A percentile compares a stretch with the other conserved stretches of the same genome.
These are phyloP conservation scores for Anoncus sp. DNA, from an alignment of 2,888 invertebrate genomes.

Conservation along the genomic window DNA sequence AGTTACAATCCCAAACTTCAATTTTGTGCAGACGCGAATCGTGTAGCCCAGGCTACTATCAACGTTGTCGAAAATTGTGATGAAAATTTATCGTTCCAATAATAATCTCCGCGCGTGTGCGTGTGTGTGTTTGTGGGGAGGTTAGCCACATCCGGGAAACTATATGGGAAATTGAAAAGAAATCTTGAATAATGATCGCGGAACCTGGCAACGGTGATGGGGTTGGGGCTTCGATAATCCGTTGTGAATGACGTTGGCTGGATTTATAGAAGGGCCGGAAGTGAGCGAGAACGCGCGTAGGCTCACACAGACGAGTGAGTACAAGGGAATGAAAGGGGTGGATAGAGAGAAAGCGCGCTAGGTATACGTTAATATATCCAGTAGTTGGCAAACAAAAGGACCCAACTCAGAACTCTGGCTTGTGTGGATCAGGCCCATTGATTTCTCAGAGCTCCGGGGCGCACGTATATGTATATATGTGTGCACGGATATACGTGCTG, in stretches of 20 bases:
- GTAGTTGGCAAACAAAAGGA: background rate
- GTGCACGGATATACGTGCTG: slow-evolving; percentile 15
- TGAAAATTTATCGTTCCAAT: slow-evolving; percentile 31
- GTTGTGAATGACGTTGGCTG: slow-evolving; percentile 61
- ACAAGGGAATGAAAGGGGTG: slow-evolving; percentile 16
- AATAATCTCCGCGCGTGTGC: slow-evolving; percentile 4
- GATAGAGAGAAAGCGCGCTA: slow-evolving; percentile 15
- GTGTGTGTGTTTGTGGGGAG: too few species aligned
- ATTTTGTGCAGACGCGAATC: background rate
- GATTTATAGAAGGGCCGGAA: slow-evolving; percentile 56
- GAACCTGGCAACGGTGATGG: too few species aligned
- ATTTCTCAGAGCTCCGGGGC: background rate
- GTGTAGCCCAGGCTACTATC: background rate
- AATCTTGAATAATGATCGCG: slow-evolving; percentile 64
- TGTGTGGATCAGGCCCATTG: slow-evolving; percentile 2
- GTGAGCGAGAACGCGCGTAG: slow-evolving; percentile 22
- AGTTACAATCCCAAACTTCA: background rate
- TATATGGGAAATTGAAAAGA: slow-evolving; percentile 62
- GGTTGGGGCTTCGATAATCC: slow-evolving; percentile 59
- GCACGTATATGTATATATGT: background rate
- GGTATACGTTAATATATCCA: background rate
- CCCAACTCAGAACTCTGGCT: background rate
- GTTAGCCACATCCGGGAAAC: slow-evolving; percentile 27
- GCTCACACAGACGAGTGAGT: slow-evolving; percentile 33
- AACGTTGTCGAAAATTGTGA: background rate